These are phyloP conservation scores for Pandemis heparana DNA, from an alignment of 2,888 invertebrate genomes.

Conservation along the genomic window DNA sequence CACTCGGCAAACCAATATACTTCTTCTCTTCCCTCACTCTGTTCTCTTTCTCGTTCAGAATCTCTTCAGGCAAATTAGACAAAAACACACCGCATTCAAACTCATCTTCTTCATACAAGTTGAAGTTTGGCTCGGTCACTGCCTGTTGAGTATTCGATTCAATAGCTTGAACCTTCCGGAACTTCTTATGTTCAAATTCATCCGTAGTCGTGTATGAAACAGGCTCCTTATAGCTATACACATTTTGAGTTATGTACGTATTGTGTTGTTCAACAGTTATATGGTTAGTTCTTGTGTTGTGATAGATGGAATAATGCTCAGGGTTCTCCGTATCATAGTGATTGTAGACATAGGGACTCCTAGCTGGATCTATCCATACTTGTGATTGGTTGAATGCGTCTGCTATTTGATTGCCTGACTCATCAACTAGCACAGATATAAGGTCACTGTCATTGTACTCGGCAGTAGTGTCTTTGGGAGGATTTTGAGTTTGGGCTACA, in stretches of 20 bases:
- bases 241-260: slow-evolving; percentile 73
- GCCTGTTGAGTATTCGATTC: slow-evolving; percentile 50
- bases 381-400: slow-evolving; percentile 64
- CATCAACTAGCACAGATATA: slow-evolving; percentile 56
- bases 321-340: slow-evolving; percentile 58
- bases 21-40: slow-evolving; percentile 59
- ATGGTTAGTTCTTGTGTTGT: slow-evolving; percentile 56
- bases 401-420: slow-evolving; percentile 53
- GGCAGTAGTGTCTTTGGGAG: slow-evolving; percentile 7
- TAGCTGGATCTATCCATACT: slow-evolving; percentile 75
- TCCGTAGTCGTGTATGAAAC: slow-evolving; percentile 54
- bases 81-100: slow-evolving; percentile 70
- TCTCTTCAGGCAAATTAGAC: slow-evolving; percentile 69
- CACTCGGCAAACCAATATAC: slow-evolving; percentile 58
- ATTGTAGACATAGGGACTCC: slow-evolving; percentile 74
- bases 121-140: slow-evolving; percentile 45
- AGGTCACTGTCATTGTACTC: slow-evolving; percentile 48
- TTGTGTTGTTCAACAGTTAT: slow-evolving; percentile 71
- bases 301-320: slow-evolving; percentile 59
- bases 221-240: slow-evolving; percentile 66
- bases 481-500: slow-evolving; percentile 45
- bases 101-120: slow-evolving; percentile 68
- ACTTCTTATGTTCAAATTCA: slow-evolving; percentile 60
- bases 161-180: slow-evolving; percentile 52
- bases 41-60: slow-evolving; percentile 65